A percentile compares a stretch with the other conserved stretches of the same genome.
These are phyloP conservation scores for Euproctis similis DNA, from an alignment of 2,888 invertebrate genomes.

Conservation along the genomic window DNA sequence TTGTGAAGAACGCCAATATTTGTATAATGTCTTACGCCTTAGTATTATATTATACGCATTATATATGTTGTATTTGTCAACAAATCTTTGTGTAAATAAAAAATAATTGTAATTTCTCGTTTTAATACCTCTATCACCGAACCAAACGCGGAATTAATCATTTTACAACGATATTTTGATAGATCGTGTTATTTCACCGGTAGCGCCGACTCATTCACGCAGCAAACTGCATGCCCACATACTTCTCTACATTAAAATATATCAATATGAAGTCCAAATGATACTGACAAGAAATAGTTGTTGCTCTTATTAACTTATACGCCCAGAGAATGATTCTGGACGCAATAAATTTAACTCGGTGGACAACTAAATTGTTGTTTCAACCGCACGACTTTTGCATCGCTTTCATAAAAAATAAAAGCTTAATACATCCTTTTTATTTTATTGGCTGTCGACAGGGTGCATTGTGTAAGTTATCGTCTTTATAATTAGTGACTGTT, in stretches of 20 bases:
- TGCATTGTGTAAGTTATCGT: conserved; percentile 39
- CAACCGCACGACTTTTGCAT: conserved; percentile 56
- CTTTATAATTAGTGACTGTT: conserved; percentile 29
- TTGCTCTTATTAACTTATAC: conserved; percentile 64
- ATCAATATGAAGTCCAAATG: conserved; percentile 39
- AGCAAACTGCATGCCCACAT: conserved; percentile 4
- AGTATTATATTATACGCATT: no score
- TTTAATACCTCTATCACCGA: no score
- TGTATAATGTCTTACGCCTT: no score
- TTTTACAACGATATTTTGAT: no score
- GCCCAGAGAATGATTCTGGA: conserved; percentile 68
- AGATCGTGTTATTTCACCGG: no score
- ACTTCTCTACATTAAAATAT: conserved; percentile 36
- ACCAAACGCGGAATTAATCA: no score
- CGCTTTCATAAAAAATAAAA: conserved; percentile 39
- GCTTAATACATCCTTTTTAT: conserved; percentile 46
- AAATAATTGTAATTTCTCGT: no score
- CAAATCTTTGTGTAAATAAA: no score
- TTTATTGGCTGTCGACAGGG: conserved; percentile 47
- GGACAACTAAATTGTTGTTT: conserved; percentile 73
- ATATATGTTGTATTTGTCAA: no score
- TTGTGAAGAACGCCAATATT: no score
- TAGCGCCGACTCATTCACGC: no score
- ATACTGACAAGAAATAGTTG: no score
- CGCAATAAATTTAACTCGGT: conserved; percentile 66